These are phyloP conservation scores for Drosophila pandora DNA, from an alignment of 1,140 invertebrate species.

Conservation along the genomic window DNA sequence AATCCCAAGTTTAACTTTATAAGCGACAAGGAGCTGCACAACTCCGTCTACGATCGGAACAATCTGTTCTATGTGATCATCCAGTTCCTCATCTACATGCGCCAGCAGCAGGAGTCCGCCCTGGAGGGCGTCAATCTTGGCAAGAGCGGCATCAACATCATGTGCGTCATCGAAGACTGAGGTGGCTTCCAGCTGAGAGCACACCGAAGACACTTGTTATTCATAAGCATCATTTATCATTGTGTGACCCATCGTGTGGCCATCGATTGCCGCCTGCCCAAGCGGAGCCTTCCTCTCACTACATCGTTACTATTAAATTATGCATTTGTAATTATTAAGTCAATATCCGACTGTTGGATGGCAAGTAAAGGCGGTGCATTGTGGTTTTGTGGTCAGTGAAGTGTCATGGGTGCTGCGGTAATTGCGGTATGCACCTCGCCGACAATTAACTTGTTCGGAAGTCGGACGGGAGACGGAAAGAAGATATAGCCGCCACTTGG, in stretches of 20 bases:
- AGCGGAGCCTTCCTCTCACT: slow-evolving; percentile 12
- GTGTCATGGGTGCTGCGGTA: slow-evolving; percentile 53
- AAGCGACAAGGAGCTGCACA: slow-evolving; percentile 81
- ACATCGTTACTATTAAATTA: slow-evolving; percentile 69
- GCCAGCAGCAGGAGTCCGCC: slow-evolving; percentile 90
- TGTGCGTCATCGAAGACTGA: slow-evolving; percentile 89
- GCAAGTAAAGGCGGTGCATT: slow-evolving; percentile 28
- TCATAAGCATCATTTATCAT: slow-evolving; percentile 31
- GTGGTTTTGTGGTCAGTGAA: slow-evolving; percentile 61
- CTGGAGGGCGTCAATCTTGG: slow-evolving; percentile 91
- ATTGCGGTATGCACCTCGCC: slow-evolving; percentile 55
- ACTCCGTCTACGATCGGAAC: slow-evolving; percentile 88
- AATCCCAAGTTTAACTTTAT: slow-evolving; percentile 84
- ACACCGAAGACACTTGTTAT: slow-evolving; percentile 13
- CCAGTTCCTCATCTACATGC: slow-evolving; percentile 91
- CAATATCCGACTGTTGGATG: slow-evolving; percentile 32
- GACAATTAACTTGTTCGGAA: slow-evolving; percentile 73
- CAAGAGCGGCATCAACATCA: slow-evolving; percentile 90
- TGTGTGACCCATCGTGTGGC: background rate
- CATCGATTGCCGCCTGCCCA: slow-evolving; percentile 4
- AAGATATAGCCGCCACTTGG: slow-evolving; percentile 11
- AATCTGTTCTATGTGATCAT: slow-evolving; percentile 92
- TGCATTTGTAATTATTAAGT: slow-evolving; percentile 74
- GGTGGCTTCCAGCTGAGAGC: background rate
- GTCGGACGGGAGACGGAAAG: slow-evolving; percentile 32